Conservation (phyloP, 2,888 invertebrate species). For the Calameuta idolon region DNA sequence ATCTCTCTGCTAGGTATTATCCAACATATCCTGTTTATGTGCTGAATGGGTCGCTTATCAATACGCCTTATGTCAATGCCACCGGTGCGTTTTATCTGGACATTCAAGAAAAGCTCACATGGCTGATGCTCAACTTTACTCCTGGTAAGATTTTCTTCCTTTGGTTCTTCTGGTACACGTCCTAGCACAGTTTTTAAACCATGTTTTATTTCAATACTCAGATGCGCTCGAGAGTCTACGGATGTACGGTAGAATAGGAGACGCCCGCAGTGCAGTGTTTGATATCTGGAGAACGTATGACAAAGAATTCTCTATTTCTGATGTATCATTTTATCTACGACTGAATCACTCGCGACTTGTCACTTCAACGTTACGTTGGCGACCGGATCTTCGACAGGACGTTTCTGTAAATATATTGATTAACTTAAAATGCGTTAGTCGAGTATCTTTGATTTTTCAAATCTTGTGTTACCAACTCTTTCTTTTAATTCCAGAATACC, state of each 20-base stretch:
- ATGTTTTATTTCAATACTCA: constrained; percentile 35
- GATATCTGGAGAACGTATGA: constrained; percentile 87
- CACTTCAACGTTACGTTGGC: constrained; percentile 84
- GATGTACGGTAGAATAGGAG: constrained; percentile 81
- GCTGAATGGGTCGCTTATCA: constrained; percentile 72
- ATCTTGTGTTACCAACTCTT: background rate
- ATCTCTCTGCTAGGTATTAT: constrained; percentile 70
- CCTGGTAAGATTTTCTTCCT: constrained; percentile 61
- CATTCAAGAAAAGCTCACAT: constrained; percentile 71
- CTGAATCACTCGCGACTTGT: constrained; percentile 87
- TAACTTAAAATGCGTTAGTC: background rate
- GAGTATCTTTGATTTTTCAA: too few relatives aligned
- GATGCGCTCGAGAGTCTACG: constrained; percentile 77
- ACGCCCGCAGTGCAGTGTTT: constrained; percentile 80
- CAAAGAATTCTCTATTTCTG: constrained; percentile 78
- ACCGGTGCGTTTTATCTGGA: constrained; percentile 74
- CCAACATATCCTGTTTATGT: constrained; percentile 70
- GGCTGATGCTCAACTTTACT: constrained; percentile 78
- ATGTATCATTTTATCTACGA: constrained; percentile 81
- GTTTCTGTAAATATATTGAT: constrained; percentile 66
- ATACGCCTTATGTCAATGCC: constrained; percentile 72
- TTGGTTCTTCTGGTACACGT: background rate
- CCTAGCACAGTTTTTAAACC: background rate
- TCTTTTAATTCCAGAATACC: constrained; percentile 58
- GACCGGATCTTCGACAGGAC: constrained; percentile 78